A percentile compares a stretch with the other conserved stretches of the same genome.
phyloP scores from a whole-genome alignment of 2,113 vertebrate species.

The Kryptolebias marmoratus region DNA sequence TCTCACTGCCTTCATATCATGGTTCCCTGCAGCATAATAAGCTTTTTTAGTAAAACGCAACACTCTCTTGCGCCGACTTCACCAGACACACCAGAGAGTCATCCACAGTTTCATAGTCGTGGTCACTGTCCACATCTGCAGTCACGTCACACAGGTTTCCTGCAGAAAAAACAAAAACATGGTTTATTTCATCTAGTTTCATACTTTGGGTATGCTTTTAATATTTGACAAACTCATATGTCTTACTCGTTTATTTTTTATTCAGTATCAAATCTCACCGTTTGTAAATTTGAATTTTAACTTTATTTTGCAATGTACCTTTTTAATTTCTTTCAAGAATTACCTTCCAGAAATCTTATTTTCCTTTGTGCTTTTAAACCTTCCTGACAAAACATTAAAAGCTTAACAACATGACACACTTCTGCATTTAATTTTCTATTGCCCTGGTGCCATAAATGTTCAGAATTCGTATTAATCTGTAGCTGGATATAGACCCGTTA shows the following conservation, averaged over 20 bases:
- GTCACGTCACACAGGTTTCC: fast-evolving
- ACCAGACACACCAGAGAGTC: slow-evolving; percentile 27
- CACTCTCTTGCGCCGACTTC: slow-evolving; percentile 38
- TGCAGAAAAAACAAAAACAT: background rate
- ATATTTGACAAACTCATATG: too few species aligned
- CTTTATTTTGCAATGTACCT: too few species aligned
- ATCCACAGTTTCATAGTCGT: slow-evolving; percentile 81
- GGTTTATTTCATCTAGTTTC: background rate
- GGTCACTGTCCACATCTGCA: slow-evolving; percentile 66
- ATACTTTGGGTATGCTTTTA: background rate
- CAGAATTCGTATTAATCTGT: too few species aligned
- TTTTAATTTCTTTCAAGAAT: too few species aligned
- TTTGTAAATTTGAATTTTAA: too few species aligned
- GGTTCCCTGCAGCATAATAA: background rate
- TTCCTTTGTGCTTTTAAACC: background rate
- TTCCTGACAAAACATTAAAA: too few species aligned
- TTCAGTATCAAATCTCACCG: too few species aligned
- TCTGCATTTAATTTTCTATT: too few species aligned
- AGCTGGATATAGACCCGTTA: too few species aligned
- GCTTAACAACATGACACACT: too few species aligned
- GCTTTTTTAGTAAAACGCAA: slow-evolving; percentile 50
- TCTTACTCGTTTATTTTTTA: background rate
- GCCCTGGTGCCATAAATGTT: too few species aligned
- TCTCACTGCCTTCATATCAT: background rate
- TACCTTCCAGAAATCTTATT: background rate